Base-by-base conservation (phyloP, 2,888 invertebrate species). In the Sphinx pinastri region DNA sequence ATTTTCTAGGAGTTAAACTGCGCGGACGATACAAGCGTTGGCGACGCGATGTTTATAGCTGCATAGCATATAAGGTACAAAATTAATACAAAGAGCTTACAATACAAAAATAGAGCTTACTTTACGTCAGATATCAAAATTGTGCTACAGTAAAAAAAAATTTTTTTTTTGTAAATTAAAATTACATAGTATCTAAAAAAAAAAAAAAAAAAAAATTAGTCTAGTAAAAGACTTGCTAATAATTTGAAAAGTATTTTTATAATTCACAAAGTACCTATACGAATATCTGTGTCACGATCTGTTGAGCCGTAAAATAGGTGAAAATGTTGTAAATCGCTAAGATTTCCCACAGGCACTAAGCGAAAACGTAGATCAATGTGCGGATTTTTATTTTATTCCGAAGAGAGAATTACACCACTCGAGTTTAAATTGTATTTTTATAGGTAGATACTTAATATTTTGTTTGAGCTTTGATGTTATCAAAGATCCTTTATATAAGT, bases 281-380 rank as follows among this genome's bases (percentile, higher is more conserved):
- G 12, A 19, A 49, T 16, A 38, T 38, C 16, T 49, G 13, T 63
- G 16, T 49, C 13, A 11, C 12, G 47, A 47, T 63, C 12, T 63
- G 60, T 63, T 12, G 16, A 63, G 59, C 59, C 59, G 59, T 60
- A 60, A 19, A 63, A 47, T 63, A 47, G 47, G 60, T n/a, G 16
- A 63, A 63, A 63, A 16, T 47, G 19, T 47, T 47, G 19, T 47
- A 47, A 63, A 63, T 63, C 19, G 16, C 47, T 11, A 38, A 63
- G 60, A 63, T 63, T 63, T 63, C 47, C 47, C 47, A 1, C 5
- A 63, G 19, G 60, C 47, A 16, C 11, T 11, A n/a, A 60, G 14
- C 60, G 60, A 16, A 63, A 49, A 63, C 19, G 63, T 19, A 49
- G 19, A 63, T 63, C 63, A 19, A n/a, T 19, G 63, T 47, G 45